Conservation (phyloP, 2,113 vertebrate genomes). For the Dasyprocta punctata region DNA sequence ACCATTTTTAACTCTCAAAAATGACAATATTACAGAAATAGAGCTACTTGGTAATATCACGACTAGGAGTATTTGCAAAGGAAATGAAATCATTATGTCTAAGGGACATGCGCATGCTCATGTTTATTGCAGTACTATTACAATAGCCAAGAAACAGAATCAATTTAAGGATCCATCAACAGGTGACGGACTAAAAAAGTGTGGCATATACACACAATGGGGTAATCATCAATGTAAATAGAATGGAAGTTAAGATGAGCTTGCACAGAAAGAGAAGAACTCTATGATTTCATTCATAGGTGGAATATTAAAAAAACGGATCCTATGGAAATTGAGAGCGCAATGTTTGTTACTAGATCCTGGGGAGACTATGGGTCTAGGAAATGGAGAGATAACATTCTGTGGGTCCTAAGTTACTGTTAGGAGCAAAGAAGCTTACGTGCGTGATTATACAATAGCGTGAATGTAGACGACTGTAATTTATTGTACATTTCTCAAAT, state of each 20-base stretch:
- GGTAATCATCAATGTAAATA: background rate
- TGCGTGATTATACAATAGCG: background rate
- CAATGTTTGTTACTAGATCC: background rate
- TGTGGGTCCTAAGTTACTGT: background rate
- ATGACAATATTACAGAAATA: background rate
- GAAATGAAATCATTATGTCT: background rate
- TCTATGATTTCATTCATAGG: background rate
- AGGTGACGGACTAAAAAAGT: background rate
- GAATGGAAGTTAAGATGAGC: background rate
- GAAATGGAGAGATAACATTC: background rate
- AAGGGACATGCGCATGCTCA: background rate
- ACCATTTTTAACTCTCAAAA: background rate
- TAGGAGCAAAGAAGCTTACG: background rate
- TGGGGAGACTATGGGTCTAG: background rate
- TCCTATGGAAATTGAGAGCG: background rate
- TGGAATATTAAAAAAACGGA: background rate
- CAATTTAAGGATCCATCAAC: background rate
- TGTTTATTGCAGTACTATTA: background rate
- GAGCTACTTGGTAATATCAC: background rate
- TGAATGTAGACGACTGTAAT: background rate
- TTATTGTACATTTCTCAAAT: background rate
- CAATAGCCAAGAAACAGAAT: background rate
- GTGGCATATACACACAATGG: background rate
- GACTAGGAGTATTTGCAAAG: background rate
- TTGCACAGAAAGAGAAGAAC: background rate